Percentiles rank a stretch among this genome's conserved stretches.
These are phyloP conservation scores for Andrena camellia DNA, from an alignment of 2,888 invertebrate species.

Conservation along the genomic window DNA sequence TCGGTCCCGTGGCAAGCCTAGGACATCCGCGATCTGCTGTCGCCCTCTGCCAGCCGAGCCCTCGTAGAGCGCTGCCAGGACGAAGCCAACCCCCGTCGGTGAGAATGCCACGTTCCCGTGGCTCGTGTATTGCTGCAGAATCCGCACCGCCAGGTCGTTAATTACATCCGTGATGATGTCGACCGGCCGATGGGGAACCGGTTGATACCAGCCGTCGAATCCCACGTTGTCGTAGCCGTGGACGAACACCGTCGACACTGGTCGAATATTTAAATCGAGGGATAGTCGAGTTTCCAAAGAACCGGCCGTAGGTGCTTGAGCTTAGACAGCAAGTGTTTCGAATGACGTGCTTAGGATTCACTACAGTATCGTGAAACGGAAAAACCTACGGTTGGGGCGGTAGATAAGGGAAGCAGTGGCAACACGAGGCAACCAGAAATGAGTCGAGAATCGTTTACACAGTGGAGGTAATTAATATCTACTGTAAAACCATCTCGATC, in stretches of 20 bases:
- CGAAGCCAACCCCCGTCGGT: conserved; percentile 93
- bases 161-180: conserved; percentile 93
- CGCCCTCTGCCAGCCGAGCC: conserved; percentile 91
- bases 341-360: background rate
- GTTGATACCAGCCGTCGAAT: conserved; percentile 70
- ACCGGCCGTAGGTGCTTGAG: background rate
- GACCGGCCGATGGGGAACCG: conserved; percentile 85
- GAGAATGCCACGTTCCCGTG: conserved; percentile 92
- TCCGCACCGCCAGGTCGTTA: conserved; percentile 89
- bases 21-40: conserved; percentile 89
- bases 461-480: too few relatives aligned
- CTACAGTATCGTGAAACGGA: too few relatives aligned
- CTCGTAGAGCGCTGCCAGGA: conserved; percentile 92
- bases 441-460: too few relatives aligned
- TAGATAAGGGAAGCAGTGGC: too few relatives aligned
- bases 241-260: conserved; percentile 68
- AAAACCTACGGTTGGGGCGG: too few relatives aligned
- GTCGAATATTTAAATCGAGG: conserved; percentile 22
- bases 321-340: background rate
- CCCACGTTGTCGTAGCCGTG: conserved; percentile 62
- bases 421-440: too few relatives aligned
- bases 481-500: too few relatives aligned
- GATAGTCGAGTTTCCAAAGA: background rate
- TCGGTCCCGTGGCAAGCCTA: conserved; percentile 90
- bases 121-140: conserved; percentile 79